Conservation (phyloP, 1,140 invertebrate genomes). For the Cecropterus lyciades region DNA sequence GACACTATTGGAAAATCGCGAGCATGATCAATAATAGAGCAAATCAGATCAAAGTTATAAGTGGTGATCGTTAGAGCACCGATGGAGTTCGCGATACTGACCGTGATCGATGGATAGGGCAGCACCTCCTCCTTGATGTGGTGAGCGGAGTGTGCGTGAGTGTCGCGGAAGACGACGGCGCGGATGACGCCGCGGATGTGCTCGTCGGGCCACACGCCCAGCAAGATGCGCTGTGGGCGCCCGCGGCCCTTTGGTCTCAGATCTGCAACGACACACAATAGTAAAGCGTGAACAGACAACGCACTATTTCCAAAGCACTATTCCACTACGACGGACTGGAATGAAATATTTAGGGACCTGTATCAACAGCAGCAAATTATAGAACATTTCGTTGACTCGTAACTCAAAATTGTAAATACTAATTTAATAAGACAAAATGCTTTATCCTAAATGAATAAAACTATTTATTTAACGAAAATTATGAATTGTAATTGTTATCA, state of each 20-base stretch:
- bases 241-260: slow-evolving; percentile 95
- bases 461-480: too few relatives aligned
- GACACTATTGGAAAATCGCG: slow-evolving; percentile 20
- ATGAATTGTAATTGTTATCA: too few relatives aligned
- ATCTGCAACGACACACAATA: slow-evolving; percentile 86
- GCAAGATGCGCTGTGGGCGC: slow-evolving; percentile 93
- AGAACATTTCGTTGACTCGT: too few relatives aligned
- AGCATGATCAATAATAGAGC: slow-evolving; percentile 34
- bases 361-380: too few relatives aligned
- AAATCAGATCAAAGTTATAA: neutral
- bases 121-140: slow-evolving; percentile 76
- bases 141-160: slow-evolving; percentile 87
- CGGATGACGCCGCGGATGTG: slow-evolving; percentile 95
- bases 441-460: too few relatives aligned
- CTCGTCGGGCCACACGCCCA: slow-evolving; percentile 96
- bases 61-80: slow-evolving; percentile 12
- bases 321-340: slow-evolving; percentile 2
- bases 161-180: slow-evolving; percentile 96
- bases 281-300: slow-evolving; percentile 77
- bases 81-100: slow-evolving; percentile 64
- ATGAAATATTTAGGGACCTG: neutral
- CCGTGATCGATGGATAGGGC: slow-evolving; percentile 78
- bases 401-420: too few relatives aligned
- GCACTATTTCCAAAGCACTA: slow-evolving; percentile 41
- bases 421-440: too few relatives aligned